Evolutionary conservation across 2,113 vertebrate genomes (phyloP), one percentile per base, ranked within the genome.

Genomic region (Zosterops pallidus): DNA sequence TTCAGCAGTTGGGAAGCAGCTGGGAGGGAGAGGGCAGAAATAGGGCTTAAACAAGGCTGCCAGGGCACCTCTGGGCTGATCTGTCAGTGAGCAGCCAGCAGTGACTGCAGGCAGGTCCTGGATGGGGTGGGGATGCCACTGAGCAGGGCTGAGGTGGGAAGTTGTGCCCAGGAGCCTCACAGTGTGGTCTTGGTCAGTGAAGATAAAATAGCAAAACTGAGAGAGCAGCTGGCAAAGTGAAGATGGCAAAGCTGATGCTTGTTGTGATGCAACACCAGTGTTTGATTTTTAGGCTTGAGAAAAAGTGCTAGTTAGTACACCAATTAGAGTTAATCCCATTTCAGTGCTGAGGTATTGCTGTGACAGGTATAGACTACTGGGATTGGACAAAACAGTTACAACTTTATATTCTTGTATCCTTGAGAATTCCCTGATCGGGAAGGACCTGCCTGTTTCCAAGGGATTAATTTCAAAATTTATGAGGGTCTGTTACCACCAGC

Each of bases 81-180:
- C 12, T 37, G 12, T 25, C 19, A 35, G 29, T 6, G 21, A 15
- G 76, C 47, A 72, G 67, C 31, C 1, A 1, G 17, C 53, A 72
- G 23, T 1, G 23, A 37, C 41, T 26, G n/a, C 0, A 0, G 49
- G 28, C 17, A 14, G n/a, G 39, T 41, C n/a, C 46, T 81, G 72
- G 13, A 1, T 59, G 74, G 56, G 62, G 20, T 4, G 39, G 75
- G 33, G n/a, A 55, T n/a, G 22, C 6, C 59, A 1, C 25, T 74
- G 4, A 12, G 29, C 20, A 28, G 62, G 56, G 18, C 29, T 42
- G 56, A 59, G 35, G 26, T 46, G 35, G 44, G 42, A 70, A 71
- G 29, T 13, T 39, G 16, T 71, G 67, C 62, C 35, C 64, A 62
- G 55, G 14, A 84, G 22, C 11, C 22, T 31, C 1, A 0, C 21